Conservation (phyloP, 1,140 invertebrate genomes). For the Diprion similis region DNA sequence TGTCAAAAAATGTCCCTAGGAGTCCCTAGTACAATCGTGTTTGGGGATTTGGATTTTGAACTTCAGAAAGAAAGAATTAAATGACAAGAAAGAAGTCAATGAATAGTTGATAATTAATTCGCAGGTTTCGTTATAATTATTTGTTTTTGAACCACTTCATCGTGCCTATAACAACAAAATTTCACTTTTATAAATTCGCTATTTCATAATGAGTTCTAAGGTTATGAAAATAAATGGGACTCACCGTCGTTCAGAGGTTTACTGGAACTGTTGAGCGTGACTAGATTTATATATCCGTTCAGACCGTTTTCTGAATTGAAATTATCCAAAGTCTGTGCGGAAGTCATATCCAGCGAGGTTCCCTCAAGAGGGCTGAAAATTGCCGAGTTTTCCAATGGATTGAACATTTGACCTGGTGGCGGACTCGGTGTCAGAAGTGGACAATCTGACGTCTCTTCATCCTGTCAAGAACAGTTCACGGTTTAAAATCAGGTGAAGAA, state of each 20-base stretch:
- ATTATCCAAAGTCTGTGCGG: constrained; percentile 44
- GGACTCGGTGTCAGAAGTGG: constrained; percentile 59
- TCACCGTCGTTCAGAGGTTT: constrained; percentile 52
- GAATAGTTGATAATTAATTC: too few species aligned
- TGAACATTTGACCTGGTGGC: constrained; percentile 33
- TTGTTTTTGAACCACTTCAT: constrained; percentile 15
- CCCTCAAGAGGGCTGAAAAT: constrained; percentile 47
- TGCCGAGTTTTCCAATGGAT: constrained; percentile 30
- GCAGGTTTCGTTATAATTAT: neutral
- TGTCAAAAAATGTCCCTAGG: too few species aligned
- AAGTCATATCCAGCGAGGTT: constrained; percentile 43
- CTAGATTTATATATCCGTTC: constrained; percentile 53
- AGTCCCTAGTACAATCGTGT: neutral
- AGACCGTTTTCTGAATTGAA: constrained; percentile 55
- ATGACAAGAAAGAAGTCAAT: too few species aligned
- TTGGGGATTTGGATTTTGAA: too few species aligned
- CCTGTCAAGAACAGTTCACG: constrained; percentile 35
- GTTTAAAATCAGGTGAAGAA: neutral
- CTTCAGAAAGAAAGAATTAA: too few species aligned
- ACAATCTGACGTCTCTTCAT: constrained; percentile 60
- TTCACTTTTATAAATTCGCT: constrained; percentile 15
- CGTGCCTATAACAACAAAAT: constrained; percentile 16
- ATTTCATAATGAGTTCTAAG: constrained; percentile 23
- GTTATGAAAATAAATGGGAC: constrained; percentile 24
- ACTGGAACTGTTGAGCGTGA: constrained; percentile 50